Conservation (phyloP, 2,113 vertebrate genomes). For the Festucalex cinctus region DNA sequence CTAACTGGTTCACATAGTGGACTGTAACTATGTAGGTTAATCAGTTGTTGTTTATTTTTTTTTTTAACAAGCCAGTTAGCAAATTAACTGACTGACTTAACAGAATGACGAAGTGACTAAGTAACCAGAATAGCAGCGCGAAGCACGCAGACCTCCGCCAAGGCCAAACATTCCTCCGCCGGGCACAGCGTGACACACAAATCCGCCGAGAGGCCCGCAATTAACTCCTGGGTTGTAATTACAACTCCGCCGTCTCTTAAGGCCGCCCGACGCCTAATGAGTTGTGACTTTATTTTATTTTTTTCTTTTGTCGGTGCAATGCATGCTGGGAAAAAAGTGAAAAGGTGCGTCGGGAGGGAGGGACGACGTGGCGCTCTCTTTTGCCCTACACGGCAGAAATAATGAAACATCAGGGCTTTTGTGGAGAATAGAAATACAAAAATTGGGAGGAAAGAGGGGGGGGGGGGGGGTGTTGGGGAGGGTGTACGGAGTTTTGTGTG, state of each 20-base stretch:
- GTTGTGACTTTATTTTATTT: constrained; percentile 70
- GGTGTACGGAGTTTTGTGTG: constrained; percentile 70
- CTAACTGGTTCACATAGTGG: too few species aligned
- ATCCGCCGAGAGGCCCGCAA: constrained; percentile 65
- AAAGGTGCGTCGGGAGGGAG: background rate
- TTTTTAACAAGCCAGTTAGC: too few species aligned
- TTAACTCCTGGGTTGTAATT: constrained; percentile 90
- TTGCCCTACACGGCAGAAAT: constrained; percentile 55
- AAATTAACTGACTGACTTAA: background rate
- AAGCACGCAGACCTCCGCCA: background rate
- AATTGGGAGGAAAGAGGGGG: constrained; percentile 62
- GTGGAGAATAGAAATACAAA: constrained; percentile 73
- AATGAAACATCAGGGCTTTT: constrained; percentile 80
- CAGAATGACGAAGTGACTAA: background rate
- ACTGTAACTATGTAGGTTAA: too few species aligned
- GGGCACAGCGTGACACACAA: constrained; percentile 37
- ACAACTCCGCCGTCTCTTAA: constrained; percentile 75
- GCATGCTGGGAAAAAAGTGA: constrained; percentile 7
- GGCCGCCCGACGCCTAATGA: constrained; percentile 79
- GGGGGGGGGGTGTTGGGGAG: constrained; percentile 14
- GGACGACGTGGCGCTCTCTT: constrained; percentile 55
- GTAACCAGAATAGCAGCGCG: background rate
- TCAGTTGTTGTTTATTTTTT: too few species aligned
- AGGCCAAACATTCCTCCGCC: constrained; percentile 18
- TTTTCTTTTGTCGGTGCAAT: constrained; percentile 1